Evolutionary conservation across 1,140 invertebrate species (phyloP).

Genomic region (Apocrypta bakeri): DNA sequence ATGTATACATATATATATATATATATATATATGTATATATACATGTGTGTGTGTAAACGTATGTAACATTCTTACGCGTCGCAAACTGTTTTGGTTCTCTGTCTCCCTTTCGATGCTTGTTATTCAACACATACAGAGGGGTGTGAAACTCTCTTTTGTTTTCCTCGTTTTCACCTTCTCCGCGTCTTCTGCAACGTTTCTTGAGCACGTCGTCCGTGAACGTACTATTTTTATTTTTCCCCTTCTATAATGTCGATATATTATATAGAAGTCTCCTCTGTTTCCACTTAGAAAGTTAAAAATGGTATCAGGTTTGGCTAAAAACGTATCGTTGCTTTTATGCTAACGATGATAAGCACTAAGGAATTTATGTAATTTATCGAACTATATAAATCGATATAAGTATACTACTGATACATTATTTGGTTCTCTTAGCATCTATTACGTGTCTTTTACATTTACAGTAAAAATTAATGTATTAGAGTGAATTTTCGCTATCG

Average conservation of each 20-base stretch:
- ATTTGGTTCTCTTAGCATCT: no score
- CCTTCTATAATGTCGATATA: background rate
- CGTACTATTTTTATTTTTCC: background rate
- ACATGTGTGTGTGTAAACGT: background rate
- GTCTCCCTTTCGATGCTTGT: background rate
- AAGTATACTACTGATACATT: no score
- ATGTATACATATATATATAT: background rate
- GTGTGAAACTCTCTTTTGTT: background rate
- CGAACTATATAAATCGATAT: no score
- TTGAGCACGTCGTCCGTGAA: background rate
- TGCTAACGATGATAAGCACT: no score
- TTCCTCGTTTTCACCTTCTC: background rate
- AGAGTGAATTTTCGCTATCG: no score
- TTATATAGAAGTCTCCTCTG: no score
- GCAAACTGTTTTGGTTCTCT: conserved; percentile 9
- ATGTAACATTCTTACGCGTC: background rate
- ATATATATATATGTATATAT: background rate
- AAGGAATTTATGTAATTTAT: no score
- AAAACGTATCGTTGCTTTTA: no score
- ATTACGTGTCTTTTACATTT: no score
- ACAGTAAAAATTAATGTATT: no score
- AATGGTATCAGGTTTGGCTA: no score
- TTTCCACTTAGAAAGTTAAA: background rate
- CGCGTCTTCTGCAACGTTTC: background rate
- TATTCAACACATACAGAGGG: conserved; percentile 4